Base-by-base conservation (phyloP, 2,888 invertebrate species). In the Dicyrtomina minuta region DNA sequence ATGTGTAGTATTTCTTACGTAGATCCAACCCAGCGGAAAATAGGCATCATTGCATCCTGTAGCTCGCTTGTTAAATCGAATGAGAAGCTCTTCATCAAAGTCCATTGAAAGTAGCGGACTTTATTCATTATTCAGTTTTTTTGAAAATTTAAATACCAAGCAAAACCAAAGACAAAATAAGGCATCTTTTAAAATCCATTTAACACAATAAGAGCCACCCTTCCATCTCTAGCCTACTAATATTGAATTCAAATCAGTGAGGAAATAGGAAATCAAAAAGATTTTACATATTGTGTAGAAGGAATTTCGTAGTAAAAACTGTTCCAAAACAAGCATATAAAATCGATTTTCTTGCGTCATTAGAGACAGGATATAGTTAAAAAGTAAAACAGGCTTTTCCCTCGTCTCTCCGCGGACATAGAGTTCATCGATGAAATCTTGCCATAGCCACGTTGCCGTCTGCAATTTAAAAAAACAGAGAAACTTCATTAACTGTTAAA, bases 71-170 rank as follows among this genome's bases (percentile, higher is more conserved):
- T 71, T 55, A 74, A 26, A 24, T 74, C 74, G 49, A 72, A 71
- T 1, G 53, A 70, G 39, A 70, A 74, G 12, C 39, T 20, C 24
- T 74, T 74, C 51, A 74, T 53, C 12, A 74, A 55, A 15, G 66
- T 22, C 74, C 74, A 74, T 51, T 72, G 74, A 33, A 74, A 70
- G 33, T 68, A 74, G 53, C 72, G 58, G 46, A 66, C 74, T 74
- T n/a, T n/a, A n/a, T n/a, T n/a, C n/a, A n/a, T n/a, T n/a, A n/a
- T n/a, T n/a, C 33, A 8, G 33, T 33, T 33, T 33, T 24, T 33
- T 33, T 33, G 15, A 10, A 22, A 26, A 46, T 8, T n/a, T n/a
- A n/a, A 69, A 43, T 43, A 22, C 4, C n/a, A 61, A 39, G 17
- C 41, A 60, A 26, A 8, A 10, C 20, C 6, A 33, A 33, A 33